Percentiles rank a stretch among this genome's conserved stretches.
phyloP scores from a whole-genome alignment of 2,797 vertebrate species.

The Limnodromus scolopaceus region DNA sequence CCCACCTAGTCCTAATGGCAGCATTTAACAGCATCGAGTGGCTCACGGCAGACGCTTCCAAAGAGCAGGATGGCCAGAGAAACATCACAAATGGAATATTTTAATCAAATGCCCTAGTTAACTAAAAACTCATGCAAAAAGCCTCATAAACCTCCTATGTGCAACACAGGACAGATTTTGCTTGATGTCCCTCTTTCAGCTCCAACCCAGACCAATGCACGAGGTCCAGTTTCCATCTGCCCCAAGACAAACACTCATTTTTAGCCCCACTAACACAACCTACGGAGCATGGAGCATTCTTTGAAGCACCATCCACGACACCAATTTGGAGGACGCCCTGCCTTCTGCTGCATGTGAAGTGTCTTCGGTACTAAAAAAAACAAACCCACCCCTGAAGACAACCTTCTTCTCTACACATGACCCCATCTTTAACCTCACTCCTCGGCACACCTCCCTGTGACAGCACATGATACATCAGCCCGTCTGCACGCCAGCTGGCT shows the following conservation, averaged over 20 bases:
- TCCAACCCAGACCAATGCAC: not conserved
- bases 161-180: not conserved
- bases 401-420: not conserved
- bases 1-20: not conserved
- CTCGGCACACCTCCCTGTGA: not conserved
- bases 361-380: fast-evolving
- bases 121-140: not conserved
- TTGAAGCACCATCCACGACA: not conserved
- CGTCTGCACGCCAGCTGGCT: slow-evolving; percentile 14
- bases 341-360: fast-evolving
- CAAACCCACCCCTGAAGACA: not conserved
- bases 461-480: not conserved
- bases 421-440: not conserved
- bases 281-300: not conserved
- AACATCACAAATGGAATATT: not conserved
- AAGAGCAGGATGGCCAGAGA: not conserved
- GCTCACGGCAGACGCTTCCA: not conserved
- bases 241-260: not conserved
- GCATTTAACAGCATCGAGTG: not conserved
- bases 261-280: not conserved
- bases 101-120: not conserved
- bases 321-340: not conserved
- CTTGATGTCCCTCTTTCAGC: not conserved
- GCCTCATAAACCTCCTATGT: not conserved
- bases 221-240: not conserved